Base-by-base conservation (phyloP, 2,888 invertebrate genomes). In the Apeira syringaria region DNA sequence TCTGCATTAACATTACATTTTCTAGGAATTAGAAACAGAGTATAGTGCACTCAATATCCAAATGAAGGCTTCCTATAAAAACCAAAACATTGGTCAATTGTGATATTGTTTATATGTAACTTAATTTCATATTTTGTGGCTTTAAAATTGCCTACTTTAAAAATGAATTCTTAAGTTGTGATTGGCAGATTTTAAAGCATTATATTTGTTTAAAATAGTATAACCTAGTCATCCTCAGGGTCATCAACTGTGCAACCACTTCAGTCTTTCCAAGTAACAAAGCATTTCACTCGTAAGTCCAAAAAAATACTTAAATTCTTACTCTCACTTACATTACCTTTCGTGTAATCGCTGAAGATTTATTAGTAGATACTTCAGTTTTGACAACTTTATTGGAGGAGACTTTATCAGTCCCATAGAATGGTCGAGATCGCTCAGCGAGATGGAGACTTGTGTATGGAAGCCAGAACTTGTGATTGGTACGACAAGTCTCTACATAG, bases 391-490 rank as follows among this genome's bases (percentile, higher is more conserved):
- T 72, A 2, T 66, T 62, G 11, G 61, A 40, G 9, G 67, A 54
- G 34, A 67, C 73, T 11, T 66, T 55, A 1, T 53, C 54, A n/a
- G 70, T 56, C 1, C 88, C 88, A 45, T 88, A 89, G 50, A 82
- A 89, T 0, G 88, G 88, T n/a, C 88, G 64, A 3, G 80, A 81
- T 1, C 88, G 57, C 33, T 74, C 83, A 10, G 88, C 85, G 1
- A 89, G 53, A 10, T 74, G 67, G 41, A 89, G 61, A 17, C 79
- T 65, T 5, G 88, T 87, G 50, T 86, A 88, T 0, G 88, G 88
- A 2, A 89, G 40, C 88, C 88, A 89, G 17, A 85, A 57, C 26
- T 56, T 63, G 12, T 80, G 62, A 22, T 77, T 82, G 0, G 68
- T 68, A 1, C 74, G 64, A 8, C 68, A 71, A 2, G 78, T 79